Evolutionary conservation across 2,797 vertebrate genomes (phyloP).

Genomic region (Microctenopoma stevenorrisi): DNA sequence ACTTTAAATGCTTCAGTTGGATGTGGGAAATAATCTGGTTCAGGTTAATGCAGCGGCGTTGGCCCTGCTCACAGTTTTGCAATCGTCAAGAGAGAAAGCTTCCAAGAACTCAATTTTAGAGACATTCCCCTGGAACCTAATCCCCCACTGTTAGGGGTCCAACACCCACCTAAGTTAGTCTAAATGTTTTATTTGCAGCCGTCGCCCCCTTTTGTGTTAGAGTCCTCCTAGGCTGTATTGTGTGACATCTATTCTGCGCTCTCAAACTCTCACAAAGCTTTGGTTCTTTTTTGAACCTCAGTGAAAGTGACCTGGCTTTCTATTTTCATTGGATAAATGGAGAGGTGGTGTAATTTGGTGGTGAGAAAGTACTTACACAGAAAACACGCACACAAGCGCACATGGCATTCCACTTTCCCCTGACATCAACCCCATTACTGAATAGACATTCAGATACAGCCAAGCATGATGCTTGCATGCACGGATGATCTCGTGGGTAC

Average conservation of each 20-base stretch:
- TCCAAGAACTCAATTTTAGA: conserved; percentile 67
- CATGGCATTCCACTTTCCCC: conserved; percentile 29
- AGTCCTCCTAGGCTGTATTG: conserved; percentile 71
- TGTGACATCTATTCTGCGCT: conserved; percentile 74
- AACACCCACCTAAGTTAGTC: conserved; percentile 67
- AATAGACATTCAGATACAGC: conserved; percentile 20
- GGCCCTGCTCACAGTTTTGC: conserved; percentile 34
- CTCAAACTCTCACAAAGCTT: conserved; percentile 67
- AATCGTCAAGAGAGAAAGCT: conserved; percentile 52
- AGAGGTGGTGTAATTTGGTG: conserved; percentile 62
- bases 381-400: conserved; percentile 45
- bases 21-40: conserved; percentile 26
- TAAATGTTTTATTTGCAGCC: conserved; percentile 75
- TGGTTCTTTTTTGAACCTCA: conserved; percentile 54
- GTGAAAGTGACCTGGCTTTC: conserved; percentile 72
- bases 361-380: conserved; percentile 56
- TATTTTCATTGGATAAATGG: conserved; percentile 58
- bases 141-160: conserved; percentile 61
- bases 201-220: conserved; percentile 76
- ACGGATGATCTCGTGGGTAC: conserved; percentile 20
- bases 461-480: conserved; percentile 16
- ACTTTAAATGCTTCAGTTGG: conserved; percentile 25
- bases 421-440: conserved; percentile 10
- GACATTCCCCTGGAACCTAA: conserved; percentile 75
- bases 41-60: conserved; percentile 36